A percentile compares a stretch with the other conserved stretches of the same genome.
phyloP scores from a whole-genome alignment of 37 sponge, comb jelly and placozoan genomes.

The Ephydatia muelleri region DNA sequence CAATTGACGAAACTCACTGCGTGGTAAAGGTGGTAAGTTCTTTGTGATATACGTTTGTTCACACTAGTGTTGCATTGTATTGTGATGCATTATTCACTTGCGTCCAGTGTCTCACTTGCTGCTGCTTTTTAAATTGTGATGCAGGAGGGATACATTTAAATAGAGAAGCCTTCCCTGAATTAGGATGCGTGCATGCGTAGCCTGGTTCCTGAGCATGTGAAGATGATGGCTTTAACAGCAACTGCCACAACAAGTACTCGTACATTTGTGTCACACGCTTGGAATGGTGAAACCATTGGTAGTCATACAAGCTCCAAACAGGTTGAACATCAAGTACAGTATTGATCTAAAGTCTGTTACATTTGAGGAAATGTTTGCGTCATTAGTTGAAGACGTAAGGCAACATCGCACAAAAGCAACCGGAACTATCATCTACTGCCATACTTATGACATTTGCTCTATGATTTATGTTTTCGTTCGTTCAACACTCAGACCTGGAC shows the following conservation, averaged over 20 bases:
- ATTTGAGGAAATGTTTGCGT: conserved; percentile 8
- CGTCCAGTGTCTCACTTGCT: too few relatives aligned
- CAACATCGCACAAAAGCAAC: not conserved
- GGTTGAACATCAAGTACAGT: conserved; percentile 3
- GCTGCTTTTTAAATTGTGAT: too few relatives aligned
- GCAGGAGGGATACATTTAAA: too few relatives aligned
- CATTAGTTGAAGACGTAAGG: conserved; percentile 17
- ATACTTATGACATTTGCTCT: conserved; percentile 10
- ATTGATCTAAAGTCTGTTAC: not conserved
- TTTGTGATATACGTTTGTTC: too few relatives aligned
- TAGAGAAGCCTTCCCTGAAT: too few relatives aligned
- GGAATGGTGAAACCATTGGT: not conserved
- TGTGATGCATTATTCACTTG: too few relatives aligned
- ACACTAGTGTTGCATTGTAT: too few relatives aligned
- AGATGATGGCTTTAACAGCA: conserved; percentile 29
- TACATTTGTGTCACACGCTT: too few relatives aligned
- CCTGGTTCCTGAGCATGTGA: not conserved
- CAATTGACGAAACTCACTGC: too few relatives aligned
- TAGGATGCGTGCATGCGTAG: conserved; percentile 2
- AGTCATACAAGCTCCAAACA: not conserved
- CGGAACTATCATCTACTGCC: conserved; percentile 24
- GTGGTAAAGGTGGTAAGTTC: too few relatives aligned
- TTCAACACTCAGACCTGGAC: not conserved
- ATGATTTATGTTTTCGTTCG: conserved; percentile 8
- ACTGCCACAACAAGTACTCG: conserved; percentile 17